A percentile compares a stretch with the other conserved stretches of the same genome.
Evolutionary conservation across 1,140 invertebrate species (phyloP).

Genomic region (Lepidotrigona ventralis): DNA sequence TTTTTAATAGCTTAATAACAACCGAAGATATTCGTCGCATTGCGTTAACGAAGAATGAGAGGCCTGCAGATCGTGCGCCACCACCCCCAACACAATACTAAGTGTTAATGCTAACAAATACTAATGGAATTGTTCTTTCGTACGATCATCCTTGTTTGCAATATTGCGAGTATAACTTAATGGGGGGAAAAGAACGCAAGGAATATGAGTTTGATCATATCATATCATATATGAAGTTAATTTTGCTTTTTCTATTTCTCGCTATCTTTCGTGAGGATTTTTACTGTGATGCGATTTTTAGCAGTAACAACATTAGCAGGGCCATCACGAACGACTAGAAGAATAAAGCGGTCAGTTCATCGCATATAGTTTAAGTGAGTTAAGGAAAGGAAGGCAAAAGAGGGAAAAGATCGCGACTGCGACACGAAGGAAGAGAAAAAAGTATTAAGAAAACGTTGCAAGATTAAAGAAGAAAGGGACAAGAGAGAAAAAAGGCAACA

Average conservation of each 20-base stretch:
- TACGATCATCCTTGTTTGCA: not conserved
- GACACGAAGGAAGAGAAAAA: not conserved
- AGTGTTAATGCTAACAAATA: too few relatives aligned
- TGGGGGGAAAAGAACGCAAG: too few relatives aligned
- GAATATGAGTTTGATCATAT: too few relatives aligned
- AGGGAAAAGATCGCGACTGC: not conserved
- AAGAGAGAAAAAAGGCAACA: conserved; percentile 22
- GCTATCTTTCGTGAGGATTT: not conserved
- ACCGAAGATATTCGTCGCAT: conserved; percentile 40
- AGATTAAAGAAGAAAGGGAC: conserved; percentile 23
- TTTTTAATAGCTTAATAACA: conserved; percentile 62
- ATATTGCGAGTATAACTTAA: too few relatives aligned
- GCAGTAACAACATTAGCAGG: not conserved
- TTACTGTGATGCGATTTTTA: not conserved
- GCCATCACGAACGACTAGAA: not conserved
- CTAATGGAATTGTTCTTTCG: not conserved
- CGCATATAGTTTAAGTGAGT: not conserved
- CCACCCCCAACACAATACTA: not conserved
- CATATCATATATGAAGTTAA: too few relatives aligned
- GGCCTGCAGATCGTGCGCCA: not conserved
- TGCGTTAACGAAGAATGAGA: conserved; percentile 38
- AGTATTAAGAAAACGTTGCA: conserved; percentile 77
- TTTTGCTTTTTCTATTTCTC: not conserved
- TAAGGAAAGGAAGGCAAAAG: too few relatives aligned
- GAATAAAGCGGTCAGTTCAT: conserved; percentile 22